These are phyloP conservation scores for Gari tellinella DNA, from an alignment of 2,888 invertebrate genomes.

Conservation along the genomic window DNA sequence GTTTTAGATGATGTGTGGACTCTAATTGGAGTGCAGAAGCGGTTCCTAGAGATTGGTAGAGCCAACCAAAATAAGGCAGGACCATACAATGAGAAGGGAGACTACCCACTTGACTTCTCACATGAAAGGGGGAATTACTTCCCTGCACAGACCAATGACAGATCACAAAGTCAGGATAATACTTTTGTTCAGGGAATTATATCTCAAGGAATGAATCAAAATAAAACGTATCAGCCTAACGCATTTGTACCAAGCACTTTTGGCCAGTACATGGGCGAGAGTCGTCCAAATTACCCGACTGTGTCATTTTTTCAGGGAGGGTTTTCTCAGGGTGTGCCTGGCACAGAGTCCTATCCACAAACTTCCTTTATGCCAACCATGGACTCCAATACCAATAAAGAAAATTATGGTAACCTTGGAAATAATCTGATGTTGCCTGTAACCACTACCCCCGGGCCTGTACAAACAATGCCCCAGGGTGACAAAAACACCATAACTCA, in stretches of 20 bases:
- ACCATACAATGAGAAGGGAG: constrained; percentile 42
- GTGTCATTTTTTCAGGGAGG: constrained; percentile 52
- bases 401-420: constrained; percentile 16
- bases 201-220: constrained; percentile 40
- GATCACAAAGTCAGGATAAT: constrained; percentile 30
- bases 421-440: neutral
- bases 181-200: constrained; percentile 44
- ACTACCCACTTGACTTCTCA: constrained; percentile 51
- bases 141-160: constrained; percentile 24
- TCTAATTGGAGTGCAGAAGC: constrained; percentile 52
- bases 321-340: constrained; percentile 38
- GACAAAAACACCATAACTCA: constrained; percentile 29
- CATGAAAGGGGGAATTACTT: constrained; percentile 48
- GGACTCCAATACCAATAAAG: constrained; percentile 24
- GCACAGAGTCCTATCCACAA: constrained; percentile 42
- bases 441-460: constrained; percentile 6
- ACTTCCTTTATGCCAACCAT: constrained; percentile 36
- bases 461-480: constrained; percentile 5
- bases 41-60: constrained; percentile 50
- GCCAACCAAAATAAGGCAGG: constrained; percentile 35
- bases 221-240: constrained; percentile 39
- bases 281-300: constrained; percentile 34
- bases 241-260: constrained; percentile 39
- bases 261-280: constrained; percentile 37
- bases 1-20: constrained; percentile 59